Evolutionary conservation across 2,797 vertebrate species (phyloP).

Genomic region (Cottoperca gobio): DNA sequence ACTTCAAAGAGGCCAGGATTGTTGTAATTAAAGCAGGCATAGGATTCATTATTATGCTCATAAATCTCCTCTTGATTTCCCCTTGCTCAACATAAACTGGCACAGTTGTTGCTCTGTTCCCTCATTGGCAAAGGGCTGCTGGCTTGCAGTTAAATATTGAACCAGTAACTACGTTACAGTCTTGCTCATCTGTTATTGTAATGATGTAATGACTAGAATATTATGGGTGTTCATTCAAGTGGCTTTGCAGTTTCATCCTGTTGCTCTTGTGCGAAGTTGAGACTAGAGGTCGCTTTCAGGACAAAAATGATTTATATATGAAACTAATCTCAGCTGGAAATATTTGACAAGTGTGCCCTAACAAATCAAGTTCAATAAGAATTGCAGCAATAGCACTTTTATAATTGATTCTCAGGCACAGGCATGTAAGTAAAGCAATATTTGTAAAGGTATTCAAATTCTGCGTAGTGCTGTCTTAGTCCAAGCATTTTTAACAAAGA

Average conservation of each 20-base stretch:
- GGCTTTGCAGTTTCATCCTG: slow-evolving; percentile 16
- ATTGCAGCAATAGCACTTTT: slow-evolving; percentile 11
- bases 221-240: slow-evolving; percentile 11
- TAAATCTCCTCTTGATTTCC: slow-evolving; percentile 79
- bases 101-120: slow-evolving; percentile 61
- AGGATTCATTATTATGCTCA: slow-evolving; percentile 81
- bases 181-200: slow-evolving; percentile 42
- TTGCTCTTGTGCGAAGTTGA: slow-evolving; percentile 13
- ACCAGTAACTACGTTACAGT: slow-evolving; percentile 8
- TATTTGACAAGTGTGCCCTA: slow-evolving; percentile 29
- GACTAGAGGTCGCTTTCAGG: slow-evolving; percentile 1
- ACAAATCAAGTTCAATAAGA: slow-evolving; percentile 9
- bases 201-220: slow-evolving; percentile 18
- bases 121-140: slow-evolving; percentile 42
- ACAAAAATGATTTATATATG: slow-evolving; percentile 2
- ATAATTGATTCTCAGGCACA: neutral
- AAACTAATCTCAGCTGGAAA: slow-evolving; percentile 26
- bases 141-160: slow-evolving; percentile 55
- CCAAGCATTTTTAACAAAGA: slow-evolving; percentile 1
- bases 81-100: slow-evolving; percentile 72
- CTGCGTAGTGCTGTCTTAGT: slow-evolving; percentile 5
- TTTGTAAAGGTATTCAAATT: slow-evolving; percentile 22
- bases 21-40: slow-evolving; percentile 80
- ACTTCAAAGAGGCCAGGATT: slow-evolving; percentile 78
- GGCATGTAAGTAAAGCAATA: neutral